phyloP scores from a whole-genome alignment of 2,113 vertebrate genomes.

The Nibea albiflora region DNA sequence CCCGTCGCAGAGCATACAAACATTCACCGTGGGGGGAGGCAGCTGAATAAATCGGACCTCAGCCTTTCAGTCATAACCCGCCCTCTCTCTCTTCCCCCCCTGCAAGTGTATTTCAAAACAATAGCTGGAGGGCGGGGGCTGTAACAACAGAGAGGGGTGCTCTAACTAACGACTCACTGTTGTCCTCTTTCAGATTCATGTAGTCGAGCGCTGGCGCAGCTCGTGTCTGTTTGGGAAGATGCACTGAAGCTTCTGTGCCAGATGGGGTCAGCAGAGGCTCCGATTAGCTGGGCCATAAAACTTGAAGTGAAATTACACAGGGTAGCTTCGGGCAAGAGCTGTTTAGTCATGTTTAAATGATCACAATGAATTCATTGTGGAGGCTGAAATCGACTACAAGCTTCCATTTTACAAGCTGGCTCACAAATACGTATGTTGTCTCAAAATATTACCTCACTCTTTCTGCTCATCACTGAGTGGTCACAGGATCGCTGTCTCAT shows the following conservation, averaged over 20 bases:
- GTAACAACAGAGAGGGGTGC: slow-evolving; percentile 33
- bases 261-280: slow-evolving; percentile 66
- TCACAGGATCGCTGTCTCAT: background rate
- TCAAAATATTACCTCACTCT: background rate
- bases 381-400: background rate
- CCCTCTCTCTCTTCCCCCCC: background rate
- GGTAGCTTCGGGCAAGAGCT: slow-evolving; percentile 1
- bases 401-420: background rate
- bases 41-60: slow-evolving; percentile 79
- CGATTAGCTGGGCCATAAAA: slow-evolving; percentile 10
- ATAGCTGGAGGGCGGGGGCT: slow-evolving; percentile 56
- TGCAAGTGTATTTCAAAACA: slow-evolving; percentile 66
- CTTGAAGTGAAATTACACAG: background rate
- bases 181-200: slow-evolving; percentile 16
- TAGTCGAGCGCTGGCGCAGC: background rate
- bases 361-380: slow-evolving; percentile 34
- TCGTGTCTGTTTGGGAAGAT: background rate
- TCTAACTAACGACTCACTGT: slow-evolving; percentile 41
- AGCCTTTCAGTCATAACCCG: slow-evolving; percentile 40
- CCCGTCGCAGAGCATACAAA: slow-evolving; percentile 61
- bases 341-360: slow-evolving; percentile 23
- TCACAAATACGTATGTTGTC: background rate
- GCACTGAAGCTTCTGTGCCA: slow-evolving; percentile 46
- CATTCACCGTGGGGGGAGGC: slow-evolving; percentile 62
- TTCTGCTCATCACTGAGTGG: background rate